phyloP scores from a whole-genome alignment of 1,140 invertebrate species.

The Zaprionus taronus region DNA sequence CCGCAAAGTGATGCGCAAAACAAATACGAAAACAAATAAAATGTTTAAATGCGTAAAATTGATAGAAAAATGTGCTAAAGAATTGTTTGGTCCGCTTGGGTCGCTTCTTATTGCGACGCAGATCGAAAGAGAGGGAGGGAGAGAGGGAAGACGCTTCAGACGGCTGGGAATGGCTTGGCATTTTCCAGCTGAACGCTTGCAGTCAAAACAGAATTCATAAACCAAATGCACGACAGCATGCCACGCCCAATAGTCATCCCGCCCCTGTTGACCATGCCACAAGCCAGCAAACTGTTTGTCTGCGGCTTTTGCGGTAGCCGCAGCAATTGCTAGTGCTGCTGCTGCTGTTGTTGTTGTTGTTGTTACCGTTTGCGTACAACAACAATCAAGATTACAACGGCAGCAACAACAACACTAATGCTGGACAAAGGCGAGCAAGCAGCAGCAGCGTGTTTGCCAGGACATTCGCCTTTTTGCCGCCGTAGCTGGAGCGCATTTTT shows the following conservation, averaged over 20 bases:
- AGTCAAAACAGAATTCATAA: conserved; percentile 74
- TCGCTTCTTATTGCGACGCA: background rate
- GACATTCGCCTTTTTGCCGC: conserved; percentile 19
- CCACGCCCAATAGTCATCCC: conserved; percentile 13
- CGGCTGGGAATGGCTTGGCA: conserved; percentile 45
- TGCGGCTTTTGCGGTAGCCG: conserved; percentile 59
- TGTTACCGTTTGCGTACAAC: conserved; percentile 28
- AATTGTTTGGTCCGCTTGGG: background rate
- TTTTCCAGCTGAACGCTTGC: conserved; percentile 69
- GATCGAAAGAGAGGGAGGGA: background rate
- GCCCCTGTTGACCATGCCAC: background rate
- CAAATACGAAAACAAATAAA: conserved; percentile 8
- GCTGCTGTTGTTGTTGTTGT: conserved; percentile 6
- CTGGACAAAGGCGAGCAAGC: conserved; percentile 5
- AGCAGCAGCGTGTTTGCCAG: conserved; percentile 27
- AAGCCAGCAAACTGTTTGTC: conserved; percentile 52
- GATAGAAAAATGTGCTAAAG: conserved; percentile 34
- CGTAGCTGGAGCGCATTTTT: background rate
- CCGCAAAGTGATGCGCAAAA: conserved; percentile 3
- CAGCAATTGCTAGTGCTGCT: conserved; percentile 9
- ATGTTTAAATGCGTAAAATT: conserved; percentile 32
- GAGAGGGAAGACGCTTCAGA: background rate
- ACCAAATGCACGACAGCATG: conserved; percentile 63
- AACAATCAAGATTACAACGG: conserved; percentile 27
- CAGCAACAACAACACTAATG: background rate